A percentile compares a stretch with the other conserved stretches of the same genome.
Evolutionary conservation across 2,797 vertebrate genomes (phyloP).

Genomic region (Melanotaenia maccullochi): DNA sequence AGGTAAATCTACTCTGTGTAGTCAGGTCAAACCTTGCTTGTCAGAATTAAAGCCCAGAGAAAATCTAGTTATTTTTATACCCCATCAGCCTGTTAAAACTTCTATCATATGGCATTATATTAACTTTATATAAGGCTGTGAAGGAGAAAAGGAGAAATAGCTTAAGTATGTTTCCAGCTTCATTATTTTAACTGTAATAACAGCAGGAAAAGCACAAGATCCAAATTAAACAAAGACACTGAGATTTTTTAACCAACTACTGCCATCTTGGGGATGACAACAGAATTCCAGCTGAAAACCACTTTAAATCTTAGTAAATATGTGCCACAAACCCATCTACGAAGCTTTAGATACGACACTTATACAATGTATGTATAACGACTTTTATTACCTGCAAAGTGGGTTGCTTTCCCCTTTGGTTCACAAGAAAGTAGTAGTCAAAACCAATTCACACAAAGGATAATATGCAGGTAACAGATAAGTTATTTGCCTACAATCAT

Average conservation of each 20-base stretch:
- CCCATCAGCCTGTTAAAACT: neutral
- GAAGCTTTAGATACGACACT: neutral
- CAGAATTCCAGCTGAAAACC: conserved; percentile 43
- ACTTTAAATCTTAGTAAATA: neutral
- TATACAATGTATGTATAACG: neutral
- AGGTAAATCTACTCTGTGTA: neutral
- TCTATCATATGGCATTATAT: neutral
- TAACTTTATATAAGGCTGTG: neutral
- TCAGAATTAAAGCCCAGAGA: conserved; percentile 7
- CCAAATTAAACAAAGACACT: neutral
- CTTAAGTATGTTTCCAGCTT: neutral
- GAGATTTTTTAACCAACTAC: conserved; percentile 43
- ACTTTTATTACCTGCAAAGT: neutral
- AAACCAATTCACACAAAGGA: neutral
- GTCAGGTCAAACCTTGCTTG: neutral
- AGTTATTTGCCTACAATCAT: neutral
- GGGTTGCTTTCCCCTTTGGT: neutral
- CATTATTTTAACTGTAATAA: neutral
- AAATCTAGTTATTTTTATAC: neutral
- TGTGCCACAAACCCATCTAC: neutral
- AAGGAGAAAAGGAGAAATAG: neutral
- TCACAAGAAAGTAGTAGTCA: neutral
- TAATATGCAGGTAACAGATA: neutral
- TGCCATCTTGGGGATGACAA: conserved; percentile 69
- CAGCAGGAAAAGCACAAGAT: conserved; percentile 23